Base-by-base conservation (phyloP, 1,140 invertebrate genomes). In the Caenorhabditis remanei region DNA sequence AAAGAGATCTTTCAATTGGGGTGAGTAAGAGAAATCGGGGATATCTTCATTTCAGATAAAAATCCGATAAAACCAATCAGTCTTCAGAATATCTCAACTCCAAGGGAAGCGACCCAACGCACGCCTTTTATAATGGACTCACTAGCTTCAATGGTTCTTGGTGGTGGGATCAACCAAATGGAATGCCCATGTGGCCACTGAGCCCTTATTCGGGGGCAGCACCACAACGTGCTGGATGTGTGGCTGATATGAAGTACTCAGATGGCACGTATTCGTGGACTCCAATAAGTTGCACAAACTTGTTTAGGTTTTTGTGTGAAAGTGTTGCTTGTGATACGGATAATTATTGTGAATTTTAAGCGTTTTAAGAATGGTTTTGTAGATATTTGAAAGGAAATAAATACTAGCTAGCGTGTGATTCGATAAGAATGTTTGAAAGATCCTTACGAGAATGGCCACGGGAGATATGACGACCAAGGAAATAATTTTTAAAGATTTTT, bases 111-210 rank as follows among this genome's bases (percentile, higher is more conserved):
- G 46, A 65, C 32, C 61, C 71, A 0, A 53, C 46, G 1, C 43
- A 79, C 71, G 71, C 71, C 11, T 79, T 79, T 19, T 79, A 50
- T n/a, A 79, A 79, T 21, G 71, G 71, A 11, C 71, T 79, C 1
- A 79, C 71, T 21, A 50, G 40, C 9, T 79, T 19, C 71, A 79
- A 79, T 24, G 71, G 71, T 46, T 53, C 46, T 2, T 79, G 71
- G 71, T 79, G 71, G 71, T 79, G 71, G 71, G 71, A 79, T 50
- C 71, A 79, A 24, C 71, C 71, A 4, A 50, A 11, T 24, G 71
- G 71, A 21, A 21, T 21, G 43, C 71, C 43, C 50, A 48, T 79
- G 71, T 79, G 71, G 71, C 71, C 71, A 11, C 40, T 79, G 13
- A 14, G 53, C n/a, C 71, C 71, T 6, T 46, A 13, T 43, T 79